Conservation (phyloP, 2,113 vertebrate genomes). For the Clarias macrocephalus region DNA sequence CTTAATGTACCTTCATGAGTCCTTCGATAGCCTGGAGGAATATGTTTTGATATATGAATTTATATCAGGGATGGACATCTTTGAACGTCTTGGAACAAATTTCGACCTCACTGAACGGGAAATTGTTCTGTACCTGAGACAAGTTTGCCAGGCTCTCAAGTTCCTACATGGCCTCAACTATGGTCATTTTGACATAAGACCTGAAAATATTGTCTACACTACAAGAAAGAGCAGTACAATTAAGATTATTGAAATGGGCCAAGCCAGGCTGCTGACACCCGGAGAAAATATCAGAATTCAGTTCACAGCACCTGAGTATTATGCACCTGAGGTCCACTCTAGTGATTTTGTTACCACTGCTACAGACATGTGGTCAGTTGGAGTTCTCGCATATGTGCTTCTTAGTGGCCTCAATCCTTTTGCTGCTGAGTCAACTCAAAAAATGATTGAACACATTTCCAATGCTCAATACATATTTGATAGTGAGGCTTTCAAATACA, state of each 20-base stretch:
- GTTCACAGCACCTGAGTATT: conserved; percentile 93
- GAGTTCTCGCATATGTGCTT: conserved; percentile 90
- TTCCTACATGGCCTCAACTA: conserved; percentile 88
- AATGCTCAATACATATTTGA: conserved; percentile 93
- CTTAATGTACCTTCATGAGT: conserved; percentile 90
- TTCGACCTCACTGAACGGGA: conserved; percentile 96
- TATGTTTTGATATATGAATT: conserved; percentile 96
- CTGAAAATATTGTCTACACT: conserved; percentile 94
- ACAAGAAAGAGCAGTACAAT: conserved; percentile 85
- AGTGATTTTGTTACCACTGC: conserved; percentile 89
- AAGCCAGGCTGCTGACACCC: conserved; percentile 87
- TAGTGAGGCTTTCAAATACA: conserved; percentile 91
- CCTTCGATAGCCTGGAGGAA: conserved; percentile 98
- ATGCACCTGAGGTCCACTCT: conserved; percentile 90
- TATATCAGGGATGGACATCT: conserved; percentile 94
- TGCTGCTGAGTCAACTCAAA: conserved; percentile 89
- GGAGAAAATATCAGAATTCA: conserved; percentile 93
- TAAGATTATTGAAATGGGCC: conserved; percentile 97
- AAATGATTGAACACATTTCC: conserved; percentile 91
- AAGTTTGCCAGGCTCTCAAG: conserved; percentile 87
- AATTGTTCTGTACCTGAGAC: conserved; percentile 88
- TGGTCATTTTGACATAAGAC: conserved; percentile 92
- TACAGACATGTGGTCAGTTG: conserved; percentile 98
- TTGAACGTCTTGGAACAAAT: conserved; percentile 90
- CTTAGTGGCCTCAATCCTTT: conserved; percentile 95